A percentile compares a stretch with the other conserved stretches of the same genome.
These are phyloP conservation scores for Danio tinwini DNA, from an alignment of 2,797 vertebrate genomes.

Conservation along the genomic window DNA sequence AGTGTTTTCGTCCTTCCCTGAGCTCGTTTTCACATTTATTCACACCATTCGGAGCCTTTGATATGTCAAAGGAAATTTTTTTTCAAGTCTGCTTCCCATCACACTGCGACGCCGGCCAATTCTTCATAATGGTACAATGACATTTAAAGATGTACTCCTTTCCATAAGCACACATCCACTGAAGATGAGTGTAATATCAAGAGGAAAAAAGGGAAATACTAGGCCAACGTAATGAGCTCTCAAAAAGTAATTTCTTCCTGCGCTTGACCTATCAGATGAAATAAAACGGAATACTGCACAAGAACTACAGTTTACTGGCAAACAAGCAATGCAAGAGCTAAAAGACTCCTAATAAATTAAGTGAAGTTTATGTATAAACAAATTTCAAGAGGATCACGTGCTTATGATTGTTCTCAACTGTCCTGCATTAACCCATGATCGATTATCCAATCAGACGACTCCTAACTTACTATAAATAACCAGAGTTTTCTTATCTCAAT, in stretches of 20 bases:
- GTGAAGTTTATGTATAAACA: too few species aligned
- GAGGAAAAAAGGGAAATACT: slow-evolving; percentile 30
- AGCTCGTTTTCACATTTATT: slow-evolving; percentile 4
- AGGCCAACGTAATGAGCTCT: slow-evolving; percentile 30
- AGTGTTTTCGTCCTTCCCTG: slow-evolving; percentile 15
- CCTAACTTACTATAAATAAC: too few species aligned
- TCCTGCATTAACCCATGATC: too few species aligned
- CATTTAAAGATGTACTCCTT: slow-evolving; percentile 35
- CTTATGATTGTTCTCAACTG: too few species aligned
- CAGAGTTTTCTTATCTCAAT: too few species aligned
- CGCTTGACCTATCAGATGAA: slow-evolving; percentile 34
- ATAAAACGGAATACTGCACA: slow-evolving; percentile 16
- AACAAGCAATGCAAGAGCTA: slow-evolving; percentile 18
- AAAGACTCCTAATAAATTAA: background rate
- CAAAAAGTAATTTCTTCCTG: slow-evolving; percentile 31
- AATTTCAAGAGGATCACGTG: too few species aligned
- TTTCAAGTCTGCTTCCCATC: background rate
- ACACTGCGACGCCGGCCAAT: background rate
- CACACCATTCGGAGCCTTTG: slow-evolving; percentile 1
- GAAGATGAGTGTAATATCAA: slow-evolving; percentile 38
- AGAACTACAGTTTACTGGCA: slow-evolving; percentile 21
- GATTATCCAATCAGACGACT: too few species aligned
- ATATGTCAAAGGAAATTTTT: background rate
- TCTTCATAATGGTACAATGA: slow-evolving; percentile 23
- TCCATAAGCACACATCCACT: slow-evolving; percentile 5